Evolutionary conservation across 2,113 vertebrate genomes (phyloP).

Genomic region (Oryzias javanicus): DNA sequence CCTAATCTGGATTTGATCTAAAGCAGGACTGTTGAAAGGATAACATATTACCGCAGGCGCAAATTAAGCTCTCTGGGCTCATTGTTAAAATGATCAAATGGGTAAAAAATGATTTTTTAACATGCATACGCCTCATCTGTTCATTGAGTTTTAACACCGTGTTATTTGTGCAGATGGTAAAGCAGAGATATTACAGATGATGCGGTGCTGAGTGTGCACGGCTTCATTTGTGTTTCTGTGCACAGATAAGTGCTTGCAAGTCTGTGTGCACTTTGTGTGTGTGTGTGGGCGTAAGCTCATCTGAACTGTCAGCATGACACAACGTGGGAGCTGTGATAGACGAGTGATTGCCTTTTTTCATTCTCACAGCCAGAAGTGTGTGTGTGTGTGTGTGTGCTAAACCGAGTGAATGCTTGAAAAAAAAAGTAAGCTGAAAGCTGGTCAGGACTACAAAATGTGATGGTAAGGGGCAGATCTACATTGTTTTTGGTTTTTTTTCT

Average conservation of each 20-base stretch:
- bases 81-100: slow-evolving; percentile 20
- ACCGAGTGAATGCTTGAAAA: slow-evolving; percentile 27
- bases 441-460: slow-evolving; percentile 29
- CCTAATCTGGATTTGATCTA: slow-evolving; percentile 25
- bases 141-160: slow-evolving; percentile 11
- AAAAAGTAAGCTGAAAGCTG: slow-evolving; percentile 40
- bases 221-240: slow-evolving; percentile 18
- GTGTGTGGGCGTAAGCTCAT: slow-evolving; percentile 61
- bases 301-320: slow-evolving; percentile 67
- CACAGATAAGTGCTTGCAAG: slow-evolving; percentile 18
- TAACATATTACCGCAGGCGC: not conserved
- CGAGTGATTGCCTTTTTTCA: slow-evolving; percentile 61
- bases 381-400: slow-evolving; percentile 27
- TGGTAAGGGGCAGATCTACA: slow-evolving; percentile 24
- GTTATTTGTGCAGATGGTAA: slow-evolving; percentile 41
- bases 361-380: slow-evolving; percentile 18
- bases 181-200: slow-evolving; percentile 43
- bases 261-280: slow-evolving; percentile 45
- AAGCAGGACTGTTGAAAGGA: slow-evolving; percentile 30
- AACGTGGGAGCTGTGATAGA: slow-evolving; percentile 66
- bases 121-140: slow-evolving; percentile 23
- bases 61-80: slow-evolving; percentile 12
- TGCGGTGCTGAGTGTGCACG: slow-evolving; percentile 28
- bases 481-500: too few relatives aligned
- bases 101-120: slow-evolving; percentile 29